Percentiles rank a stretch among this genome's conserved stretches.
Evolutionary conservation across 2,113 vertebrate genomes (phyloP).

Genomic region (Rhinogobius similis): DNA sequence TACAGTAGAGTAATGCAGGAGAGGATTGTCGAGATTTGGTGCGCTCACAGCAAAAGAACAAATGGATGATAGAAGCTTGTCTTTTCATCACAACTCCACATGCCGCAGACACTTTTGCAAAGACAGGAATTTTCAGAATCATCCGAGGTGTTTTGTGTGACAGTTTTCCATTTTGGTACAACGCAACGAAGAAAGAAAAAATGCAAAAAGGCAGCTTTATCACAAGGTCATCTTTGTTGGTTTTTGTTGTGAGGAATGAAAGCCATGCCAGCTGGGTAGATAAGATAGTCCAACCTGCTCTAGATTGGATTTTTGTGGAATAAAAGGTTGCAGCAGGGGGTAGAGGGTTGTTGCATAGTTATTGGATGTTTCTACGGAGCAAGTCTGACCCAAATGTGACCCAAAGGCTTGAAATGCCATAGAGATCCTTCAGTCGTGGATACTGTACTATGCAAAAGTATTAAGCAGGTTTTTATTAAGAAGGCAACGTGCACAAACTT

Average conservation of each 20-base stretch:
- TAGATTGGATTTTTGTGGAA: constrained; percentile 29
- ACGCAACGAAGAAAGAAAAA: neutral
- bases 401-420: no score
- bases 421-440: constrained; percentile 26
- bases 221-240: constrained; percentile 49
- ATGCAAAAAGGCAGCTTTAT: constrained; percentile 25
- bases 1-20: constrained; percentile 15
- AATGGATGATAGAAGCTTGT: constrained; percentile 31
- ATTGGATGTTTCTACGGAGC: constrained; percentile 36
- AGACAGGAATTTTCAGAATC: constrained; percentile 12
- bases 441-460: neutral
- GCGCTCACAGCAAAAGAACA: constrained; percentile 18
- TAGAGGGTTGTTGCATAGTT: constrained; percentile 7
- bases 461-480: neutral
- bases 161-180: constrained; percentile 23
- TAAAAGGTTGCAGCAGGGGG: constrained; percentile 3
- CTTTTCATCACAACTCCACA: constrained; percentile 32
- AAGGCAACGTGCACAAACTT: no score
- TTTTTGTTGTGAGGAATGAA: constrained; percentile 43
- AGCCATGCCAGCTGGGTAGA: constrained; percentile 34
- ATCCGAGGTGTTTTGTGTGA: neutral
- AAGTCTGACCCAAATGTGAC: constrained; percentile 38
- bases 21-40: constrained; percentile 21
- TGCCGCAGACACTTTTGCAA: constrained; percentile 12
- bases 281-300: constrained; percentile 27